phyloP scores from a whole-genome alignment of 2,888 invertebrate species.

The Axea sp. region DNA sequence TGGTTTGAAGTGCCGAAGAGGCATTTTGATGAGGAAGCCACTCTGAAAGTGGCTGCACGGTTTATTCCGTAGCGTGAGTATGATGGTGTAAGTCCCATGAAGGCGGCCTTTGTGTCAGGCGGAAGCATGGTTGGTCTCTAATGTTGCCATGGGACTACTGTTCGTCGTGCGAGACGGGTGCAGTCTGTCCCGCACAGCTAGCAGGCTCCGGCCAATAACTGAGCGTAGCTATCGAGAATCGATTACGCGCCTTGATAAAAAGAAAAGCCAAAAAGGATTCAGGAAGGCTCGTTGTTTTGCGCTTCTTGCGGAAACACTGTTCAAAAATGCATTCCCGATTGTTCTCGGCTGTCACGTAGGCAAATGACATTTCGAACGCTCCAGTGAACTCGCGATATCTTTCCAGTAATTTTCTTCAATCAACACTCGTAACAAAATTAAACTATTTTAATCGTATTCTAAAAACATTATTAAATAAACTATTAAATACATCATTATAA shows the following conservation, averaged over 20 bases:
- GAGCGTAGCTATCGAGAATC: slow-evolving; percentile 63
- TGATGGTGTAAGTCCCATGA: slow-evolving; percentile 70
- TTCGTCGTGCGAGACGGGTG: slow-evolving; percentile 60
- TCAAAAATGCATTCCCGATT: slow-evolving; percentile 56
- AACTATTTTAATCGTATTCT: too few species aligned
- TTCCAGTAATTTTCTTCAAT: not conserved
- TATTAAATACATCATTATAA: too few species aligned
- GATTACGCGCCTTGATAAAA: slow-evolving; percentile 57
- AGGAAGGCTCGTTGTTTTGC: slow-evolving; percentile 47
- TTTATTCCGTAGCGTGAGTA: slow-evolving; percentile 51
- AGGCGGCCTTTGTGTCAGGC: slow-evolving; percentile 75
- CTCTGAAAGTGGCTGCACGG: slow-evolving; percentile 55
- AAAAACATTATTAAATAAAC: too few species aligned
- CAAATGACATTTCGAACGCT: slow-evolving; percentile 47
- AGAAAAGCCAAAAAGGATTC: slow-evolving; percentile 46
- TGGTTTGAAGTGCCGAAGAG: slow-evolving; percentile 56
- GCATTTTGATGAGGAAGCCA: slow-evolving; percentile 61
- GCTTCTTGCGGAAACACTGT: slow-evolving; percentile 50
- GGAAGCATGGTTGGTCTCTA: slow-evolving; percentile 77
- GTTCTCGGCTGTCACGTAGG: slow-evolving; percentile 43
- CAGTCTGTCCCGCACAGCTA: slow-evolving; percentile 43
- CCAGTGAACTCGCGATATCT: slow-evolving; percentile 2
- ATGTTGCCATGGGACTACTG: slow-evolving; percentile 65
- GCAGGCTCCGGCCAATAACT: slow-evolving; percentile 52
- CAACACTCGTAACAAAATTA: not conserved